Percentiles rank a stretch among this genome's conserved stretches.
phyloP scores from a whole-genome alignment of 2,113 vertebrate genomes.

The Naja naja region DNA sequence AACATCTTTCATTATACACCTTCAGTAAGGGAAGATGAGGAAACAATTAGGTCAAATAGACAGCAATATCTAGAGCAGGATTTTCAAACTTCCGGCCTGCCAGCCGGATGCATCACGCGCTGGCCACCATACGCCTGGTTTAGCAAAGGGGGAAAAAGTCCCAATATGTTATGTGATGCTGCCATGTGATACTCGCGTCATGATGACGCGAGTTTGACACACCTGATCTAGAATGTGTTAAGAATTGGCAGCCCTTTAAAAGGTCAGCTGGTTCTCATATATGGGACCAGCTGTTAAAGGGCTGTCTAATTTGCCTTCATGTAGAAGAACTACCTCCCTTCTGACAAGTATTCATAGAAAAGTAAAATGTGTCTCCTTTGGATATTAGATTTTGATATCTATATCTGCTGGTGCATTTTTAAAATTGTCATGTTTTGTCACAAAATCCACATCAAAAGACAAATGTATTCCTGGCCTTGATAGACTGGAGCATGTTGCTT shows the following conservation, averaged over 20 bases:
- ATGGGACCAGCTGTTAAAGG: neutral
- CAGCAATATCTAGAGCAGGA: neutral
- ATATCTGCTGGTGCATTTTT: neutral
- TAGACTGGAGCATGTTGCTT: neutral
- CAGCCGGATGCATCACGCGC: too few species aligned
- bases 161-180: too few species aligned
- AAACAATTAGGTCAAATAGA: neutral
- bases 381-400: neutral
- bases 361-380: neutral
- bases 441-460: neutral
- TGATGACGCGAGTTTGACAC: too few species aligned
- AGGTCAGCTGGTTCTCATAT: neutral
- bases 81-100: too few species aligned
- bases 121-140: too few species aligned
- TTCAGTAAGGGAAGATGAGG: neutral
- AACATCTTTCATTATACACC: neutral
- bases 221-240: neutral
- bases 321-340: neutral
- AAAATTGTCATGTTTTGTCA: neutral
- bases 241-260: neutral
- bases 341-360: neutral
- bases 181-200: too few species aligned
- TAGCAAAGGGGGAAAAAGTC: too few species aligned
- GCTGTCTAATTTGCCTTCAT: neutral
- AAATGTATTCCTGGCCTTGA: neutral